Base-by-base conservation (phyloP, 1,140 invertebrate species). In the Drosophila kepulauana region DNA sequence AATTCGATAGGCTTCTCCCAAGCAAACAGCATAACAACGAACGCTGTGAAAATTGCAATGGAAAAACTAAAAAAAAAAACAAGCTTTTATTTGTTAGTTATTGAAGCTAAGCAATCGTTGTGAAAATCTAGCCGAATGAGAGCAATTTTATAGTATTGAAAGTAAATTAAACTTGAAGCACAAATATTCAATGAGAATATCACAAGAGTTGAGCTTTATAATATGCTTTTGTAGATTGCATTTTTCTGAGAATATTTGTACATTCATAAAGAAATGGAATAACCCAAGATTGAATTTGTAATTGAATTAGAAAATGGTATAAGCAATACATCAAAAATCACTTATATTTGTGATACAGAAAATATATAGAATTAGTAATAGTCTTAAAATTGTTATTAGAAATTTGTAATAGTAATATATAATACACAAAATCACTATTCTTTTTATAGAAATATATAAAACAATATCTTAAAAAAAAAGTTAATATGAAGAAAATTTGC, bases 1-100 rank as follows among this genome's bases (percentile, higher is more conserved):
- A 33, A 54, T 33, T 35, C 2, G 13, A 33, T 8, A 15, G 8
- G 48, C 48, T 15, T 54, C n/a, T 54, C 5, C n/a, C 28, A 15
- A 54, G 48, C 20, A 46, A 15, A 13, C 13, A 49, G 3, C 15
- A 48, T 20, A 48, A 20, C 46, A 20, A 16, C 7, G 46, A 28
- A 28, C n/a, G 6, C n/a, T 33, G 13, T 35, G 51, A 54, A 35
- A 54, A 54, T 54, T 6, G 28, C 2, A 35, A 35, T 54, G 51
- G 28, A 13, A 54, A 35, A 54, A 54, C 7, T 15, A 10, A 15
- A 25, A 25, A 20, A 25, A 25, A 25, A 25, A 6, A 13, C 41
- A 5, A 43, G 41, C 4, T 43, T 43, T 5, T 13, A 13, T 43
- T 43, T 13, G 35, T 38, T 8, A 38, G 35, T 10, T 38, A 10